Percentiles rank a stretch among this genome's conserved stretches.
These are phyloP conservation scores for Vireo griseus DNA, from an alignment of 2,797 vertebrate genomes.

Conservation along the genomic window DNA sequence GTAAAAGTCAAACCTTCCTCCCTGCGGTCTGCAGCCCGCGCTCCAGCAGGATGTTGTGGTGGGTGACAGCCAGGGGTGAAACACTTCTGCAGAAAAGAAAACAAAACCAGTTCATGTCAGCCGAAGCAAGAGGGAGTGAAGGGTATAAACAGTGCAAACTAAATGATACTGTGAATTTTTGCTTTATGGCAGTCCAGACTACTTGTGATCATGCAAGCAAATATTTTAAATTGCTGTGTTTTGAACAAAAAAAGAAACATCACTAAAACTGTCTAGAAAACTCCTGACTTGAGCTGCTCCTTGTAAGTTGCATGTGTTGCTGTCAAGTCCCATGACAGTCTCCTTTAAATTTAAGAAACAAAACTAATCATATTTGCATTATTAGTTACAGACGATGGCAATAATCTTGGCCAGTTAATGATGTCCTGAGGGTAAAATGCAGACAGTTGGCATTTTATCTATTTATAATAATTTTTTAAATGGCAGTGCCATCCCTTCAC, in stretches of 20 bases:
- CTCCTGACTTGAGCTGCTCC: not conserved
- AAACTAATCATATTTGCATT: not conserved
- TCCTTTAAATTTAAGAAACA: not conserved
- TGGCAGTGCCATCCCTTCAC: slow-evolving; percentile 24
- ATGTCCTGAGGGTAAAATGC: not conserved
- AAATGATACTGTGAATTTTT: not conserved
- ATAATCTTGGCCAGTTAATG: not conserved
- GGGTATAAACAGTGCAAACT: not conserved
- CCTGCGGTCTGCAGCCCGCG: rapidly evolving
- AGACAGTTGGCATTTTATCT: slow-evolving; percentile 14
- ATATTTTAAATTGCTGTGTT: not conserved
- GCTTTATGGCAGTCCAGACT: not conserved
- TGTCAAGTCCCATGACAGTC: not conserved
- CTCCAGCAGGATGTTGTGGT: not conserved
- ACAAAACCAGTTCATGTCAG: not conserved
- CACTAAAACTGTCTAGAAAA: not conserved
- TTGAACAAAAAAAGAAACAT: not conserved
- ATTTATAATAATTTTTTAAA: slow-evolving; percentile 25
- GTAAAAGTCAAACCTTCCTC: not conserved
- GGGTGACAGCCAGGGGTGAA: not conserved
- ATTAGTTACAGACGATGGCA: not conserved
- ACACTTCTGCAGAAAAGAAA: not conserved
- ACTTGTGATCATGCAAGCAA: not conserved
- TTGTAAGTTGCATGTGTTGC: not conserved
- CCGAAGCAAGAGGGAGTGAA: slow-evolving; percentile 4